These are phyloP conservation scores for Coelinius sp. DNA, from an alignment of 2,888 invertebrate genomes.

Conservation along the genomic window DNA sequence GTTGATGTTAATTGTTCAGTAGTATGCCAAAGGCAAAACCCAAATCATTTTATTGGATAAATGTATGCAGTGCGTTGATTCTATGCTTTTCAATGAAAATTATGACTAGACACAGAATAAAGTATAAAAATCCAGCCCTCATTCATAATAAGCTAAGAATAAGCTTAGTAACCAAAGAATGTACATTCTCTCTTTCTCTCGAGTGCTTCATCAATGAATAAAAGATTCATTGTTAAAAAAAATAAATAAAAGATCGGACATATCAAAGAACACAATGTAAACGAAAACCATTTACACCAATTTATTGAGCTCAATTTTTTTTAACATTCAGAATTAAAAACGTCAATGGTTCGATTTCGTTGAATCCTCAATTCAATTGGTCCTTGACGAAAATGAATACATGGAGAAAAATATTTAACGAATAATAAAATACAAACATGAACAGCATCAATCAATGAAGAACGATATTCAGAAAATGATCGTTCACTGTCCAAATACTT, in stretches of 20 bases:
- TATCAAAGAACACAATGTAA: conserved; percentile 12
- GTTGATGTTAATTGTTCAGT: conserved; percentile 62
- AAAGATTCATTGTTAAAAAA: conserved; percentile 8
- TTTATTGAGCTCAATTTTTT: conserved; percentile 5
- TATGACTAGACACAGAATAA: not conserved
- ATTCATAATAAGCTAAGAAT: conserved; percentile 31
- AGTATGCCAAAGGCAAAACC: conserved; percentile 50
- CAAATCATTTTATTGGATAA: conserved; percentile 34
- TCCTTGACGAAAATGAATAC: not conserved
- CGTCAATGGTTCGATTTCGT: not conserved
- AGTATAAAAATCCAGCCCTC: conserved; percentile 27
- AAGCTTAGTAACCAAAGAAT: conserved; percentile 20
- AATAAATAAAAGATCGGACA: conserved; percentile 18
- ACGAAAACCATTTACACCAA: not conserved
- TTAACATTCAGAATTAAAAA: not conserved
- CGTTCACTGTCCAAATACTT: conserved; percentile 32
- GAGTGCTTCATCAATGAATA: not conserved
- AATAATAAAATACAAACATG: not conserved
- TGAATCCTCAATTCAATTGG: not conserved
- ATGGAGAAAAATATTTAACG: not conserved
- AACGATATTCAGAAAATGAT: not conserved
- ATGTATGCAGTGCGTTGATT: conserved; percentile 19
- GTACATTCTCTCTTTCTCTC: conserved; percentile 32
- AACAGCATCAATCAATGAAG: not conserved
- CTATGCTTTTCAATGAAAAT: conserved; percentile 21